Evolutionary conservation across 2,797 vertebrate genomes (phyloP).

Genomic region (Enteromius treurensis): DNA sequence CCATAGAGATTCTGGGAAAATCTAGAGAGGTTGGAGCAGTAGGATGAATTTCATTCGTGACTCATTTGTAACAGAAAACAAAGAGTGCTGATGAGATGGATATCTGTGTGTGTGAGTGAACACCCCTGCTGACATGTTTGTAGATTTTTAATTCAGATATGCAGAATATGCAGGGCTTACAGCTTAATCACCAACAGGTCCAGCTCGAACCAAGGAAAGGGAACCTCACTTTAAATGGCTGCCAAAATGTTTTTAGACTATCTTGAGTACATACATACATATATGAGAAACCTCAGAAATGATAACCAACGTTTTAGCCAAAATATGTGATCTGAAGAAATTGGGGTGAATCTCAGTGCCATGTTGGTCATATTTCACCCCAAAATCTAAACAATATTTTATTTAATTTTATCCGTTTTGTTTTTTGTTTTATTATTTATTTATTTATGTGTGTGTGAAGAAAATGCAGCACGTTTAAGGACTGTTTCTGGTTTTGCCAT

Average conservation of each 20-base stretch:
- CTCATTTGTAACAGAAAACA: slow-evolving; percentile 9
- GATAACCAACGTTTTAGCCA: neutral
- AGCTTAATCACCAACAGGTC: neutral
- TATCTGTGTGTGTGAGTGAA: neutral
- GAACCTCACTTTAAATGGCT: neutral
- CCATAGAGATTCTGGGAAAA: slow-evolving; percentile 10
- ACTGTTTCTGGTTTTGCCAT: neutral
- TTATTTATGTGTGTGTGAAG: neutral
- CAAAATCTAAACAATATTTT: neutral
- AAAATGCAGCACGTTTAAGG: neutral
- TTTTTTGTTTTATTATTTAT: neutral
- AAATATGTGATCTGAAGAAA: neutral
- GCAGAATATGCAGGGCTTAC: neutral
- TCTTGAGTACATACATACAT: neutral
- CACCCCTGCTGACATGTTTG: neutral
- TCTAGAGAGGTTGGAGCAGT: slow-evolving; percentile 21
- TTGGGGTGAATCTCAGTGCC: neutral
- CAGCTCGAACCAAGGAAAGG: neutral
- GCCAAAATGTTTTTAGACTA: neutral
- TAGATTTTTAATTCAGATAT: slow-evolving; percentile 16
- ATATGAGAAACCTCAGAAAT: neutral
- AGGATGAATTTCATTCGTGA: slow-evolving; percentile 25
- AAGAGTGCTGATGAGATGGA: neutral
- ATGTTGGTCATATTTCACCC: neutral
- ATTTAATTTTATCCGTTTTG: neutral